Conservation (phyloP, 2,888 invertebrate species). For the Drosophila ezoana region DNA sequence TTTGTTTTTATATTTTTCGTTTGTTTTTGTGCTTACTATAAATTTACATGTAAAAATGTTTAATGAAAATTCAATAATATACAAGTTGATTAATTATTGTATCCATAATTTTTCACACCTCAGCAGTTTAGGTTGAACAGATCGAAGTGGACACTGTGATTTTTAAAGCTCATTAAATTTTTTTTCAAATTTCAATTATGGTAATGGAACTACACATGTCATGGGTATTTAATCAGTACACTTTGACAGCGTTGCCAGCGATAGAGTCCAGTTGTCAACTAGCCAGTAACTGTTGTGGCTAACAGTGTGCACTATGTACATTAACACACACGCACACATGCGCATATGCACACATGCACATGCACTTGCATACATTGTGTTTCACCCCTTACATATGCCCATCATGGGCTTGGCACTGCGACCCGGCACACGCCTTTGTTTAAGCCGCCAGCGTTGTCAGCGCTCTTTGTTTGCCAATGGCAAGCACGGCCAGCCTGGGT, state of each 20-base stretch:
- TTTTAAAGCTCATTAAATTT: conserved; percentile 4
- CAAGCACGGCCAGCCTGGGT: conserved; percentile 10
- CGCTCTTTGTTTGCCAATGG: conserved; percentile 33
- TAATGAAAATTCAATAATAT: too few species aligned
- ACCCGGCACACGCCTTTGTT: conserved; percentile 50
- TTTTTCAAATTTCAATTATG: conserved; percentile 10
- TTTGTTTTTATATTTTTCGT: too few species aligned
- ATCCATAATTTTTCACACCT: too few species aligned
- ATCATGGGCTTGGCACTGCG: conserved; percentile 34
- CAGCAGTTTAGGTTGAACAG: too few species aligned
- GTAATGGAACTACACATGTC: conserved; percentile 9
- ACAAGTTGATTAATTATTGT: too few species aligned
- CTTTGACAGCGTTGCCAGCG: conserved; percentile 24
- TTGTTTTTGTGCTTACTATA: too few species aligned
- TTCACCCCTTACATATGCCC: conserved; percentile 18
- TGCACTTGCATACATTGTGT: conserved; percentile 21
- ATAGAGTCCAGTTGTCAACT: conserved; percentile 31
- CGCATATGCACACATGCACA: background rate
- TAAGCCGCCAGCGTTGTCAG: conserved; percentile 45
- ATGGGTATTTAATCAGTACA: conserved; percentile 13
- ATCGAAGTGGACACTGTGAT: background rate
- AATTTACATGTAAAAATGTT: too few species aligned
- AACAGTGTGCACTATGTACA: conserved; percentile 13
- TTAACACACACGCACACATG: conserved; percentile 4
- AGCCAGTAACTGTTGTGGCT: conserved; percentile 43